Base-by-base conservation (phyloP, 2,888 invertebrate genomes). In the Ophioninae sp. region DNA sequence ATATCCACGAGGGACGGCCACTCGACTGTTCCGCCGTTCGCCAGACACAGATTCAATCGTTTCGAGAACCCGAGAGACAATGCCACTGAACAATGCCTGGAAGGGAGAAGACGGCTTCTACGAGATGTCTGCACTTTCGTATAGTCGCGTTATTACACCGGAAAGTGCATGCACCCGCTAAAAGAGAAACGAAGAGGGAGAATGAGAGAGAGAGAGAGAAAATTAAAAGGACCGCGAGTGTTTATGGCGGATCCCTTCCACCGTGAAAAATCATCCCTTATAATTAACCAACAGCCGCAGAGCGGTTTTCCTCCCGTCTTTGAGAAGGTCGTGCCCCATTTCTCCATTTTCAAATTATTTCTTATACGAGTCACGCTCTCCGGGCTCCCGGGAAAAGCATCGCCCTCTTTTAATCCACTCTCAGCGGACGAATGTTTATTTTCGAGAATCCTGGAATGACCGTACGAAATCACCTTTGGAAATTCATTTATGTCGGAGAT, bases 211-310 rank as follows among this genome's bases (percentile, higher is more conserved):
- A 44, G 62, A 41, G 75, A 30, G 37, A 57, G 70, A 62, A 67
- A 64, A 21, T 62, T 37, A 73, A 79, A 70, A 79, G 75, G 75
- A 61, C 70, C 85, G 85, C 74, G 88, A 86, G 86, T 91, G 91
- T 91, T 91, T 89, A 90, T 90, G 90, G 89, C 91, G 89, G 89
- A 90, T 89, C 88, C 89, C 87, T 88, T 89, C 84, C 79, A 76
- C 86, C 88, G 85, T 89, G 89, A 91, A 91, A 90, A 91, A 92
- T 89, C 90, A 89, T 88, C 88, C 88, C 88, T 86, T 85, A 86
- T 89, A 89, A 89, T 89, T 89, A 88, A 88, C 87, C 83, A 67
- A 44, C 79, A 76, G 44, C 72, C 81, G 41, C 67, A 21, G 23
- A 65, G 70, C 73, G 6, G 56, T 76, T 37, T 30, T 72, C 37